These are phyloP conservation scores for Lithobates sylvaticus DNA, from an alignment of 2,797 vertebrate species.

Conservation along the genomic window DNA sequence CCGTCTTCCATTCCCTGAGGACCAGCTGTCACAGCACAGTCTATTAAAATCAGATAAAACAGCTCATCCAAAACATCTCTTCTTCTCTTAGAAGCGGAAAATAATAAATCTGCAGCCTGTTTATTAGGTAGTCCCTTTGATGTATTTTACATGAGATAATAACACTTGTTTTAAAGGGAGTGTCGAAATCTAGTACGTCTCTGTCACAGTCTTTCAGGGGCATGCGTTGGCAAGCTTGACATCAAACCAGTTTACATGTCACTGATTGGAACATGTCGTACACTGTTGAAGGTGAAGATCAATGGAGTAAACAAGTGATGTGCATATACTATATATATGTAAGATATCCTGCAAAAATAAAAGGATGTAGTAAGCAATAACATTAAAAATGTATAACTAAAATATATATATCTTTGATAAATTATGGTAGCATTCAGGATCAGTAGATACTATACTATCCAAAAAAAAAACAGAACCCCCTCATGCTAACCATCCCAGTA, in stretches of 20 bases:
- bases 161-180: background rate
- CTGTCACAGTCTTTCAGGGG: background rate
- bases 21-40: conserved; percentile 39
- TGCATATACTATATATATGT: background rate
- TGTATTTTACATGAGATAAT: conserved; percentile 3
- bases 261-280: background rate
- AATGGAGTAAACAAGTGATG: background rate
- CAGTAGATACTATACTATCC: no score
- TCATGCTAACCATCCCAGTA: no score
- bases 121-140: conserved; percentile 22
- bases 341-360: no score
- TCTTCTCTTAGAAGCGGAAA: conserved; percentile 19
- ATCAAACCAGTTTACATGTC: conserved; percentile 6
- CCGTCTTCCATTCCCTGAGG: conserved; percentile 40
- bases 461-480: no score
- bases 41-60: conserved; percentile 61
- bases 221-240: background rate
- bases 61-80: conserved; percentile 40
- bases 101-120: conserved; percentile 39
- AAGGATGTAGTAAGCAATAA: no score
- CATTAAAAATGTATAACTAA: no score
- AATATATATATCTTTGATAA: no score
- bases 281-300: background rate
- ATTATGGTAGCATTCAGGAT: no score
- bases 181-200: background rate